Conservation (phyloP, 1,140 invertebrate genomes). For the Subanguina moxae region DNA sequence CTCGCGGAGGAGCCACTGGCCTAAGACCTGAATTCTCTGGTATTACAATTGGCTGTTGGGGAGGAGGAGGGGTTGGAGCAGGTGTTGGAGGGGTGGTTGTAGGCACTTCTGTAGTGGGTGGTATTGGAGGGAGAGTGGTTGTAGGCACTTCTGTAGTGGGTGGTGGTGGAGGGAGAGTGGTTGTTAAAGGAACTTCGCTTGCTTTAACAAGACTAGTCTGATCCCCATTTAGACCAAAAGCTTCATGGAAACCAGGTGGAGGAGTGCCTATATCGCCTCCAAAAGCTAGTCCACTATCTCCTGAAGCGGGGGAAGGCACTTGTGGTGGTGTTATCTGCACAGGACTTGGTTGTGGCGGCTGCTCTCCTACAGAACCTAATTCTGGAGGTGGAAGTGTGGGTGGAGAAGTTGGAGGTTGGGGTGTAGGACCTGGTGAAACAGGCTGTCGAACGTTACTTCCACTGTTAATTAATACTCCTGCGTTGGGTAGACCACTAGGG, state of each 20-base stretch:
- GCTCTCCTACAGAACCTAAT: background rate
- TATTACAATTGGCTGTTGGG: slow-evolving; percentile 46
- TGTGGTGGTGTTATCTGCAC: slow-evolving; percentile 5
- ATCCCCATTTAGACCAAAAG: slow-evolving; percentile 41
- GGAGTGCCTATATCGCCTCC: slow-evolving; percentile 35
- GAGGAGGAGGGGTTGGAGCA: slow-evolving; percentile 18
- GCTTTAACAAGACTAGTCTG: slow-evolving; percentile 18
- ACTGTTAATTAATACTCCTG: background rate
- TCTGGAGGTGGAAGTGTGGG: background rate
- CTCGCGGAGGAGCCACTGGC: slow-evolving; percentile 54
- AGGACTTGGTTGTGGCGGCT: slow-evolving; percentile 1
- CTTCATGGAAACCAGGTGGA: slow-evolving; percentile 40
- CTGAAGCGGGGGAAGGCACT: background rate
- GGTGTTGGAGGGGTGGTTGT: slow-evolving; percentile 15
- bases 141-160: slow-evolving; percentile 3
- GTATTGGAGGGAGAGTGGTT: slow-evolving; percentile 17
- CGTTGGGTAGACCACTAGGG: background rate
- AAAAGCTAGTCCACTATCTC: slow-evolving; percentile 14
- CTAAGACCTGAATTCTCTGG: slow-evolving; percentile 58
- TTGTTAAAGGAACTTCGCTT: background rate
- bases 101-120: slow-evolving; percentile 10
- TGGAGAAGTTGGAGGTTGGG: slow-evolving; percentile 8
- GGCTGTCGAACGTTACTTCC: slow-evolving; percentile 2
- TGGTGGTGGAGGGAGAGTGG: slow-evolving; percentile 6
- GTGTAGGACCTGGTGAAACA: slow-evolving; percentile 5